Evolutionary conservation across 2,888 invertebrate genomes (phyloP).

Genomic region (Scrobipalpa atriplicella): DNA sequence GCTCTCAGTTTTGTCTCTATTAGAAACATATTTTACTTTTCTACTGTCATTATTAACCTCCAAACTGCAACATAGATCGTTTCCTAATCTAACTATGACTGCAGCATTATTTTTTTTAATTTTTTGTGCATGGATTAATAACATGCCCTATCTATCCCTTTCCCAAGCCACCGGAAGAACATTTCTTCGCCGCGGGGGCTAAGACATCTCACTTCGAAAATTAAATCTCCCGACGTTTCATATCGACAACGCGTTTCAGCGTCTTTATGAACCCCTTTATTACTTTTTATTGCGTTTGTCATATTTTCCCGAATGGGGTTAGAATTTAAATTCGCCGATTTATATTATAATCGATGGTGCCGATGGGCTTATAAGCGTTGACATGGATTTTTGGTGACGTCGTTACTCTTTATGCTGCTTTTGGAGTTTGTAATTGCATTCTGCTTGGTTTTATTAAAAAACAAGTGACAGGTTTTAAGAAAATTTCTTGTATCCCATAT

Average conservation of each 20-base stretch:
- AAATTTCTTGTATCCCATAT: no score
- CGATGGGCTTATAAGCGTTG: constrained; percentile 18
- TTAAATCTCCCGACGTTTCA: constrained; percentile 57
- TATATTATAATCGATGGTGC: constrained; percentile 73
- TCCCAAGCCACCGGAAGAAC: constrained; percentile 40
- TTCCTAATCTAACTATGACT: not conserved
- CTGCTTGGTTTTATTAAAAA: not conserved
- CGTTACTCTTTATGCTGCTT: constrained; percentile 12
- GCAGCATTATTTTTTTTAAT: not conserved
- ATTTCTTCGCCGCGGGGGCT: constrained; percentile 52
- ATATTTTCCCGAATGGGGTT: constrained; percentile 61
- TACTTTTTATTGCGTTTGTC: constrained; percentile 54
- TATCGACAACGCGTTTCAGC: constrained; percentile 58
- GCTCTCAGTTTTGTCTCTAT: no score
- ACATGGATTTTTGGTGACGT: constrained; percentile 2
- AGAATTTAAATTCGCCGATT: constrained; percentile 71
- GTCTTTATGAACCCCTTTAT: constrained; percentile 52
- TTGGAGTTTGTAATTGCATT: constrained; percentile 6
- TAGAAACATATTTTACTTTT: no score
- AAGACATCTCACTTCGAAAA: constrained; percentile 47
- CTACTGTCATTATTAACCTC: no score
- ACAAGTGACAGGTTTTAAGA: no score
- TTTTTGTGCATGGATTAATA: not conserved
- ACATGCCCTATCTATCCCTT: constrained; percentile 34
- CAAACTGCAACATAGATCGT: no score